A percentile compares a stretch with the other conserved stretches of the same genome.
Conservation (phyloP, 2,797 vertebrate genomes). For the Trichosurus vulpecula region DNA sequence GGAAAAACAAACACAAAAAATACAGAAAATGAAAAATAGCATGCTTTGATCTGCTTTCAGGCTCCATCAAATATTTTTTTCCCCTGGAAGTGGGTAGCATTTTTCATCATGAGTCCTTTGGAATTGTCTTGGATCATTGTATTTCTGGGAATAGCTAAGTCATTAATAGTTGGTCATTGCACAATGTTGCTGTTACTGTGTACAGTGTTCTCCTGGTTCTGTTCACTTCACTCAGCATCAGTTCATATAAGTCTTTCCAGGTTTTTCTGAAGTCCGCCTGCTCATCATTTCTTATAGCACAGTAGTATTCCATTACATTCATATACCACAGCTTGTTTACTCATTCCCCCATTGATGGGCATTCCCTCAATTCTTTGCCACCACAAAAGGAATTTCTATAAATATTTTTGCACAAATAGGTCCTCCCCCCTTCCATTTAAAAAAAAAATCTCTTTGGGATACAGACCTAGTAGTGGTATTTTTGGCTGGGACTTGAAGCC, state of each 20-base stretch:
- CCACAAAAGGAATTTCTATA: too few relatives aligned
- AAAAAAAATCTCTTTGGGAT: too few relatives aligned
- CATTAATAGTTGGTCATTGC: neutral
- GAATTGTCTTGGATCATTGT: neutral
- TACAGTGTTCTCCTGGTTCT: neutral
- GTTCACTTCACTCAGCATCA: neutral
- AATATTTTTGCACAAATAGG: too few relatives aligned
- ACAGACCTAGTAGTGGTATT: too few relatives aligned
- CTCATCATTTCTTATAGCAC: too few relatives aligned
- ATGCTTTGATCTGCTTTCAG: neutral
- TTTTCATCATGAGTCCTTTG: neutral
- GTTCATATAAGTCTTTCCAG: neutral
- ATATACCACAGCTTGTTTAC: too few relatives aligned
- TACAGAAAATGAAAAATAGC: neutral
- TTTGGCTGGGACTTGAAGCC: too few relatives aligned
- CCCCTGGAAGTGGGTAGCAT: neutral
- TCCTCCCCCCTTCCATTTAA: too few relatives aligned
- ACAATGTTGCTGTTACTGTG: neutral
- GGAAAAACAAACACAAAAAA: neutral
- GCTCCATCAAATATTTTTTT: neutral
- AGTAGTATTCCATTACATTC: too few relatives aligned
- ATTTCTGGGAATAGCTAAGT: neutral
- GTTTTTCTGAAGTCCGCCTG: neutral
- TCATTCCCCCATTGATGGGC: too few relatives aligned
- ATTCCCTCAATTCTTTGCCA: too few relatives aligned